Percentiles rank a stretch among this genome's conserved stretches.
Evolutionary conservation across 1,140 invertebrate species (phyloP).

Genomic region (Drosophila ironensis): DNA sequence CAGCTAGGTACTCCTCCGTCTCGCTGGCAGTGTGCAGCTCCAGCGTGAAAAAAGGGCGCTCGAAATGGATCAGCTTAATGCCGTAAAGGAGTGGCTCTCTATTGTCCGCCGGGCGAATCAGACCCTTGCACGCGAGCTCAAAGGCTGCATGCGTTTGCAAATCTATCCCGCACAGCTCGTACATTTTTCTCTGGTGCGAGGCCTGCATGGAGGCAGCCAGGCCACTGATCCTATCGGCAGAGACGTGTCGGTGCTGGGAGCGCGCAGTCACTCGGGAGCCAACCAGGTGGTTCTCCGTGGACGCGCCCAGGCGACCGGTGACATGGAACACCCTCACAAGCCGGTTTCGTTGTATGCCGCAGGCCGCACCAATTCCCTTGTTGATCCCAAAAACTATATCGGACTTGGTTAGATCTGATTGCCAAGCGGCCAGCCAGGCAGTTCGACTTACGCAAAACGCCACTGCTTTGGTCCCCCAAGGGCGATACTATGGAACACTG

Average conservation of each 20-base stretch:
- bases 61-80: constrained; percentile 92
- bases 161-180: constrained; percentile 89
- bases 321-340: constrained; percentile 88
- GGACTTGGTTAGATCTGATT: neutral
- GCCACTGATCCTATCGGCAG: constrained; percentile 85
- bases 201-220: constrained; percentile 90
- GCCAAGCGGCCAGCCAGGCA: no score
- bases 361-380: constrained; percentile 84
- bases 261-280: constrained; percentile 89
- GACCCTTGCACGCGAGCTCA: constrained; percentile 91
- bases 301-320: constrained; percentile 89
- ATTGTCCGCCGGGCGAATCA: constrained; percentile 87
- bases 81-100: constrained; percentile 92
- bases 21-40: constrained; percentile 94
- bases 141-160: constrained; percentile 93
- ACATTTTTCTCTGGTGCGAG: constrained; percentile 91
- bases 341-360: constrained; percentile 83
- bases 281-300: constrained; percentile 89
- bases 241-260: constrained; percentile 87
- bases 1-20: constrained; percentile 88
- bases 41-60: constrained; percentile 93
- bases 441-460: constrained; percentile 86
- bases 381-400: constrained; percentile 88
- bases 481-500: constrained; percentile 84
- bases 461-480: constrained; percentile 86